phyloP scores from a whole-genome alignment of 2,888 invertebrate species.

The Erynnis tages region DNA sequence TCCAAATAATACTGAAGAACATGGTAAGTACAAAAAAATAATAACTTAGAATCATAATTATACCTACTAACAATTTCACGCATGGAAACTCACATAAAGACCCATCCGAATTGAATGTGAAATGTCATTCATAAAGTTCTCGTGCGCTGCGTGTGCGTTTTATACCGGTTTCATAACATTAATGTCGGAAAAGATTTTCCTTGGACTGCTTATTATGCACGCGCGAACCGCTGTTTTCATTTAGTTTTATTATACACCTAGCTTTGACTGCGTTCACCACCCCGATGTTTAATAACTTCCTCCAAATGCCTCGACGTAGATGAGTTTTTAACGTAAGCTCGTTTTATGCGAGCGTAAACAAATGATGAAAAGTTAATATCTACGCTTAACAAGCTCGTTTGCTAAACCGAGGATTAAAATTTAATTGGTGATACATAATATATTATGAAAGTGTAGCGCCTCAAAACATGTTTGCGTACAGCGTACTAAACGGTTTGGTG shows the following conservation, averaged over 20 bases:
- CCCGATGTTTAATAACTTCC: conserved; percentile 31
- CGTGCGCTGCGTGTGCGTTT: conserved; percentile 30
- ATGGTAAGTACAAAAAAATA: not conserved
- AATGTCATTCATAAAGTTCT: conserved; percentile 17
- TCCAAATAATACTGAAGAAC: no score
- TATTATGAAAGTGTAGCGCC: not conserved
- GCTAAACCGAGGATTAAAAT: conserved; percentile 18
- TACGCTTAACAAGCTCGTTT: conserved; percentile 13
- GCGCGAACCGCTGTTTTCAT: conserved; percentile 38
- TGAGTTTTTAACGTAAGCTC: conserved; percentile 27
- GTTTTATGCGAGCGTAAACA: conserved; percentile 22
- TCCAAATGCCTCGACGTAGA: conserved; percentile 22
- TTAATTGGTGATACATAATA: not conserved
- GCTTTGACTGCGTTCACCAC: conserved; percentile 39
- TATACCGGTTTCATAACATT: conserved; percentile 35
- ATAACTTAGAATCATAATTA: not conserved
- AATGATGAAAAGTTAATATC: conserved; percentile 28
- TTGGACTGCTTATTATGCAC: conserved; percentile 40
- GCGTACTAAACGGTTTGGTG: not conserved
- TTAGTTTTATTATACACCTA: conserved; percentile 38
- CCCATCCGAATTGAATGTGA: conserved; percentile 4
- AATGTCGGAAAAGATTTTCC: conserved; percentile 37
- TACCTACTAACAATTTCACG: not conserved
- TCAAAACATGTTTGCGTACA: not conserved
- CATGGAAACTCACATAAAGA: conserved; percentile 6